Evolutionary conservation across 2,113 vertebrate genomes (phyloP), one percentile per base, ranked within the genome.

Genomic region (Panthera leo): DNA sequence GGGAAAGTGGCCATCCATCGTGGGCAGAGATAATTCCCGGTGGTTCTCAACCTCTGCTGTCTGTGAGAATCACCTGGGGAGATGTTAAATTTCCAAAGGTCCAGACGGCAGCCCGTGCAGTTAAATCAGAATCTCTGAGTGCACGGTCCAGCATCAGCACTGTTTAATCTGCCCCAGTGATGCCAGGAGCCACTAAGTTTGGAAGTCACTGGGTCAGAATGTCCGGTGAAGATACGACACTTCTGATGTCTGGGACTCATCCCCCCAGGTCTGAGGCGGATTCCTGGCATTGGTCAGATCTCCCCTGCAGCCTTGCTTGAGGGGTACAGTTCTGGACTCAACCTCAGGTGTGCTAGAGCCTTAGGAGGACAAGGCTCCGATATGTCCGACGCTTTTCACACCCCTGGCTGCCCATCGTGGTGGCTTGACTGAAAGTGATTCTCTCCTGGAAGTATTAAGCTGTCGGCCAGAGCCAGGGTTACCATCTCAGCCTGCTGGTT

Each of bases 211-310:
- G 45, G 27, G 39, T 8, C 45, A 23, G 16, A 51, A 6, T 39
- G 34, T 2, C n/a, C 2, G 0, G 1, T 7, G 67, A 34, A 65
- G 19, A 31, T 5, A 19, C 3, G 71, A 36, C 5, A 0, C 5
- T 4, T 2, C 29, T 5, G 7, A 0, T 8, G 6, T 16, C 39
- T 42, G 63, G 34, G 61, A 68, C 68, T 51, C 19, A 0, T 2
- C 3, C 3, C 19, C 15, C 53, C 3, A 3, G 87, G 18, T 12
- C 8, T 15, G 19, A 55, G 73, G 68, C 1, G 3, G 25, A 4
- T 14, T 27, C 15, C 15, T 9, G n/a, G 48, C n/a, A 36, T 7
- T 6, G 12, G 1, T 12, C 0, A 34, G 27, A 8, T 23, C 8
- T 2, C 3, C 9, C 79, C 45, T 42, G 3, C 34, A 25, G 16